phyloP scores from a whole-genome alignment of 2,888 invertebrate species.

The Lingula anatina region DNA sequence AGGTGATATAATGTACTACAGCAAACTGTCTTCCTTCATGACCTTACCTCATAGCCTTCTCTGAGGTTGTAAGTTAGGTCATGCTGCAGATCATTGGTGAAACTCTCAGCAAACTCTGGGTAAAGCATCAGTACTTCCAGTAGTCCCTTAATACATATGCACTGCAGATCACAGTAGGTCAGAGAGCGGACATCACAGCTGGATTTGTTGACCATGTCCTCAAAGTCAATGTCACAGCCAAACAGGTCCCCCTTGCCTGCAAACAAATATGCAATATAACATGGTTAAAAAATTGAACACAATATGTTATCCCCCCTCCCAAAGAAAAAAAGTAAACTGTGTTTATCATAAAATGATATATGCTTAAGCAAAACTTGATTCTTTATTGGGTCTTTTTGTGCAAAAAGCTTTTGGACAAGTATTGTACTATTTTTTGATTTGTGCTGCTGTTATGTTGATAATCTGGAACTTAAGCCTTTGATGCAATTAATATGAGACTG shows the following conservation, averaged over 20 bases:
- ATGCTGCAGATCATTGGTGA: slow-evolving; percentile 88
- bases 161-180: slow-evolving; percentile 93
- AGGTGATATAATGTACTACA: too few relatives aligned
- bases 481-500: too few relatives aligned
- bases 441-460: too few relatives aligned
- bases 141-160: slow-evolving; percentile 80
- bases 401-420: too few relatives aligned
- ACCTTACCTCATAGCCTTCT: too few relatives aligned
- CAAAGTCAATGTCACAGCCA: slow-evolving; percentile 59
- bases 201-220: slow-evolving; percentile 82
- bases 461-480: too few relatives aligned
- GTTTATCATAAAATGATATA: too few relatives aligned
- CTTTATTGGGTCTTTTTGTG: too few relatives aligned
- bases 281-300: not conserved
- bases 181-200: slow-evolving; percentile 92
- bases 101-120: slow-evolving; percentile 91
- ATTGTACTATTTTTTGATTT: too few relatives aligned
- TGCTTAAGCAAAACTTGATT: too few relatives aligned
- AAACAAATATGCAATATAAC: slow-evolving; percentile 11
- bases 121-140: slow-evolving; percentile 84
- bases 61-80: slow-evolving; percentile 90
- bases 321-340: not conserved
- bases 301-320: too few relatives aligned
- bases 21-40: too few relatives aligned
- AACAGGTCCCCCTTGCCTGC: slow-evolving; percentile 92